Evolutionary conservation across 2,888 invertebrate species (phyloP).

Genomic region (Torymus auratus): DNA sequence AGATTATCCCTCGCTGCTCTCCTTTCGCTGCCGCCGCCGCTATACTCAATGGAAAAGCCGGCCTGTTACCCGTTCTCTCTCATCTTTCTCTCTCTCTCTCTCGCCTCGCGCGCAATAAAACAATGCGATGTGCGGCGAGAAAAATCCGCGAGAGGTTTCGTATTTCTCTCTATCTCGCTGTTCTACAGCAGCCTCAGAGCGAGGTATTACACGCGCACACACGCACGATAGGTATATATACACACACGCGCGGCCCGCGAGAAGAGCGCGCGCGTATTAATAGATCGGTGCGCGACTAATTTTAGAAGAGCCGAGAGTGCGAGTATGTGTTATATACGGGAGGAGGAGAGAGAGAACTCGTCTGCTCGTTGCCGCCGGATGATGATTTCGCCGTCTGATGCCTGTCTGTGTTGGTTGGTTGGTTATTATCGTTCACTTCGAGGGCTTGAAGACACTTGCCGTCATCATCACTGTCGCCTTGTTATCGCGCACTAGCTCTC

Average conservation of each 20-base stretch:
- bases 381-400: no score
- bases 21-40: neutral
- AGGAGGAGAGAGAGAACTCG: no score
- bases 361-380: no score
- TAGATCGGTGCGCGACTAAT: constrained; percentile 44
- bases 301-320: constrained; percentile 40
- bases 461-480: no score
- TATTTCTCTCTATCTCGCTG: constrained; percentile 29
- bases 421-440: no score
- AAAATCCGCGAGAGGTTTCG: constrained; percentile 30
- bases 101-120: neutral
- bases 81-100: neutral
- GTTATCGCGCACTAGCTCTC: no score
- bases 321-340: no score
- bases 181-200: no score
- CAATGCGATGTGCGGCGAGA: neutral
- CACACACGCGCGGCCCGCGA: neutral
- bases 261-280: constrained; percentile 36
- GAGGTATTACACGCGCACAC: neutral
- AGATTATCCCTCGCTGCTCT: neutral
- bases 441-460: no score
- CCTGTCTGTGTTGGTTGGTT: no score
- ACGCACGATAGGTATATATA: neutral
- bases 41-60: neutral
- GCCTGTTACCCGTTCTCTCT: no score